A percentile compares a stretch with the other conserved stretches of the same genome.
These are phyloP conservation scores for Achlya flavicornis DNA, from an alignment of 2,888 invertebrate species.

Conservation along the genomic window DNA sequence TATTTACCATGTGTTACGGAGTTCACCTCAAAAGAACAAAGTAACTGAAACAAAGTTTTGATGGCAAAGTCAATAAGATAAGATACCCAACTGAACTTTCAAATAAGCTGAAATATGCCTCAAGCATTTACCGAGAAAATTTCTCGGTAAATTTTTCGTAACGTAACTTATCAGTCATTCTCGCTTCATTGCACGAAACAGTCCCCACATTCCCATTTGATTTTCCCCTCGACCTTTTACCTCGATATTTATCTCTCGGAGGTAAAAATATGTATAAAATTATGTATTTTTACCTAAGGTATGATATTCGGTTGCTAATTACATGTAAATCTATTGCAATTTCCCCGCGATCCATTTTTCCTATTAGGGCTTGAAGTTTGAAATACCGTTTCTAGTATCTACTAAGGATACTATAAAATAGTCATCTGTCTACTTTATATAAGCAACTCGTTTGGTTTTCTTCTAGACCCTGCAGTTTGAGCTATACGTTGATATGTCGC, in stretches of 20 bases:
- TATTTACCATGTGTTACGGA: too few species aligned
- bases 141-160: slow-evolving; percentile 30
- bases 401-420: too few species aligned
- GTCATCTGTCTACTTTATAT: too few species aligned
- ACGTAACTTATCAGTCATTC: slow-evolving; percentile 52
- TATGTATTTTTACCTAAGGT: neutral
- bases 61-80: neutral
- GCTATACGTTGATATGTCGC: too few species aligned
- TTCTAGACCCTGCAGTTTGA: too few species aligned
- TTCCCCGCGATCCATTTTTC: too few species aligned
- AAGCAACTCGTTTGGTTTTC: too few species aligned
- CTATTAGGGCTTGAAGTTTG: too few species aligned
- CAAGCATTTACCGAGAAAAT: slow-evolving; percentile 33
- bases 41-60: neutral
- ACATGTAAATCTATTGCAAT: neutral
- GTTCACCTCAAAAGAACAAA: neutral
- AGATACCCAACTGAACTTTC: neutral
- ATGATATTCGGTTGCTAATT: neutral
- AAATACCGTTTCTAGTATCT: too few species aligned
- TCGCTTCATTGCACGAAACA: slow-evolving; percentile 43
- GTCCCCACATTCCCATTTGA: slow-evolving; percentile 43
- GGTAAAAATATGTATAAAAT: neutral
- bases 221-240: slow-evolving; percentile 41
- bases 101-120: neutral
- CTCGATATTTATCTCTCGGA: neutral